Base-by-base conservation (phyloP, 2,113 vertebrate genomes). In the Sinocyclocheilus grahami region DNA sequence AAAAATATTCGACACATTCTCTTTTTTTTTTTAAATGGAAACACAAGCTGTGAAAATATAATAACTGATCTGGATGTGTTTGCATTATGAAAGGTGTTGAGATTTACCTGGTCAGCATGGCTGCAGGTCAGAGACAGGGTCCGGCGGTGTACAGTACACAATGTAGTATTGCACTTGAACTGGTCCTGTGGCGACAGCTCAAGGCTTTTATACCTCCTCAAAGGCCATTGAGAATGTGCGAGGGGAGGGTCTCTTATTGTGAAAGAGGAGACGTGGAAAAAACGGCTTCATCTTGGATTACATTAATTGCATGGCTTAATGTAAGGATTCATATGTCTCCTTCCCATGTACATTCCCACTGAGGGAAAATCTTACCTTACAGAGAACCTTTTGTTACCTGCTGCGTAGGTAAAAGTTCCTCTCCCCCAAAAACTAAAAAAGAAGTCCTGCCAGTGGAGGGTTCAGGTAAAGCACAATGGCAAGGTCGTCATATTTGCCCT, bases 61-160 rank as follows among this genome's bases (percentile, higher is more conserved):
- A 53, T 8, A 62, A 62, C 2, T n/a, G 20, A n/a, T 60, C 20
- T 22, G 51, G 33, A 85, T 11, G 14, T 79, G 51, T 86, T 58
- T 82, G 71, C 67, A 2, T 37, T 10, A 9, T 37, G 16, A 71
- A 20, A 71, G 67, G 16, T 71, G 22, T 46, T 71, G 67, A 16
- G 27, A 20, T 65, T 3, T 92, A 95, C 95, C 93, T 93, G 91
- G 84, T 89, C 53, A 93, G 12, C 95, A 95, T 95, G 89, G 87
- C 92, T 91, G 85, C 81, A 90, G 85, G 48, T 89, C 55, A 85
- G 60, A 39, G 74, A 87, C 78, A 55, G 85, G 87, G 58, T 90
- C 62, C 81, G 83, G 42, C n/a, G 42, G 63, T 67, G 33, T 86
- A 89, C 83, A 89, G 89, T 91, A 91, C 87, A 77, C 90, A 86